Evolutionary conservation across 1,140 invertebrate genomes (phyloP).

Genomic region (Leptopilina boulardi): DNA sequence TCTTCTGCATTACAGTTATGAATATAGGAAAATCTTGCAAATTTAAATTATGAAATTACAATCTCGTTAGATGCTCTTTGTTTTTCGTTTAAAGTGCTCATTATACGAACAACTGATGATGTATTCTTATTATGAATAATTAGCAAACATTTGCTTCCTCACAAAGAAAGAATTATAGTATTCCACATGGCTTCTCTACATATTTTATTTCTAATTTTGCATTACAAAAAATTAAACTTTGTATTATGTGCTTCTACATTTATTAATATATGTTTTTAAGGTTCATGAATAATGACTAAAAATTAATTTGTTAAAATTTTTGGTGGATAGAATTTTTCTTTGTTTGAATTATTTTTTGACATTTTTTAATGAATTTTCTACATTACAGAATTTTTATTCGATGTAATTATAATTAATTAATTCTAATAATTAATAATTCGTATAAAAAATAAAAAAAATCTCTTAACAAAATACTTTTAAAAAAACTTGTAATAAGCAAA

Average conservation of each 20-base stretch:
- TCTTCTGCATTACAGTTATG: not conserved
- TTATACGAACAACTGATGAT: not conserved
- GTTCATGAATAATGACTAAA: too few species aligned
- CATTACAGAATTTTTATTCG: too few species aligned
- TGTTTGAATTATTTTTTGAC: too few species aligned
- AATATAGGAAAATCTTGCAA: not conserved
- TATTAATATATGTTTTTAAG: not conserved
- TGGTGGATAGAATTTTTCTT: too few species aligned
- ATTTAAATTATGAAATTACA: not conserved
- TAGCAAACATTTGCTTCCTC: not conserved
- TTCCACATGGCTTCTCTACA: not conserved
- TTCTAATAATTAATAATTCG: too few species aligned
- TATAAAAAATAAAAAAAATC: too few species aligned
- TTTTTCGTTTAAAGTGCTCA: conserved; percentile 5
- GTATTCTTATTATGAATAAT: not conserved
- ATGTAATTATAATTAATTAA: too few species aligned
- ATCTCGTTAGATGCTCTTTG: not conserved
- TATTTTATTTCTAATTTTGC: not conserved
- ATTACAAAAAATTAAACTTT: not conserved
- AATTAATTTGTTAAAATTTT: too few species aligned
- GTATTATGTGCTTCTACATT: not conserved
- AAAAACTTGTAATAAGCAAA: not conserved
- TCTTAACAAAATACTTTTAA: too few species aligned
- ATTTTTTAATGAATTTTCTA: too few species aligned
- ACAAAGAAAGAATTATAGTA: not conserved